Percentiles rank a stretch among this genome's conserved stretches.
These are phyloP conservation scores for western clawed frog (Xenopus tropicalis) DNA, from an alignment of 2,113 vertebrate species.

Conservation along the genomic window DNA sequence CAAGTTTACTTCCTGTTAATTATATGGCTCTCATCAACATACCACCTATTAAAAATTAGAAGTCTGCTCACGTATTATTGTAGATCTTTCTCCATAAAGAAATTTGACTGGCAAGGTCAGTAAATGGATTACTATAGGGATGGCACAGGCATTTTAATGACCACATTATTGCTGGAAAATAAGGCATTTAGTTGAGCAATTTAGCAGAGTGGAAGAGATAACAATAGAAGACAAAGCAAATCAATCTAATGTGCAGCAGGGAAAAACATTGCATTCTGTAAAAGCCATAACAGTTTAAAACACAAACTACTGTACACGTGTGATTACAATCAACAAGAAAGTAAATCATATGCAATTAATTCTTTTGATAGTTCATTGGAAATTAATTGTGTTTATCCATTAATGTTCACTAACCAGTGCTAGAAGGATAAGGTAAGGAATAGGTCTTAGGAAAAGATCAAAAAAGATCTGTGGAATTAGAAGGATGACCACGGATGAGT, in stretches of 20 bases:
- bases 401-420: slow-evolving; percentile 4
- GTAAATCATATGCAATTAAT: neutral
- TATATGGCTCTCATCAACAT: neutral
- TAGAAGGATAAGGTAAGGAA: neutral
- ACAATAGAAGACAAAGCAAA: neutral
- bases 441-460: too few species aligned
- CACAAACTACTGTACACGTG: too few species aligned
- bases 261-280: neutral
- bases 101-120: slow-evolving; percentile 1
- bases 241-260: neutral
- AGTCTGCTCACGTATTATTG: neutral
- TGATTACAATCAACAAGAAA: too few species aligned
- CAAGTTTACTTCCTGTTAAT: neutral
- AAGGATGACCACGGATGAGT: too few species aligned
- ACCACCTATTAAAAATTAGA: neutral
- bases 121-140: neutral
- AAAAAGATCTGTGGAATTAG: too few species aligned
- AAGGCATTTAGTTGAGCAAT: slow-evolving; percentile 1
- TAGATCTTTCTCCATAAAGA: neutral
- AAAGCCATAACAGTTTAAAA: neutral
- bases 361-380: neutral
- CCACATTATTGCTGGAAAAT: neutral
- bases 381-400: neutral
- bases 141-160: neutral
- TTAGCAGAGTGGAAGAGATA: neutral